Conservation (phyloP, 2,797 vertebrate genomes). For the Rhinoraja longicauda region DNA sequence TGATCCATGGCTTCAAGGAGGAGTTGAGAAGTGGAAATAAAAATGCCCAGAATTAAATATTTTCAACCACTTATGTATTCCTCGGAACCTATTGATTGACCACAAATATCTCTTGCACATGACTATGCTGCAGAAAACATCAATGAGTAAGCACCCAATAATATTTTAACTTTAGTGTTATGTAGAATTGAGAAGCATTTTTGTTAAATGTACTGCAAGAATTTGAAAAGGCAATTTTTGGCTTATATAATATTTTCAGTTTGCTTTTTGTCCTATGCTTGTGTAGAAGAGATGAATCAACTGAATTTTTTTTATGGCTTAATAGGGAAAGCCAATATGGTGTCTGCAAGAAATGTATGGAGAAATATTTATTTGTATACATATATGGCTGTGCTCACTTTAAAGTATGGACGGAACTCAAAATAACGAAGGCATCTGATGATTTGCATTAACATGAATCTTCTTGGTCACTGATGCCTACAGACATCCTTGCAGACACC, state of each 20-base stretch:
- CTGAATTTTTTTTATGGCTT: not conserved
- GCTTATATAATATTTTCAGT: not conserved
- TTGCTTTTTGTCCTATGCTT: not conserved
- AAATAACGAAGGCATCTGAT: not conserved
- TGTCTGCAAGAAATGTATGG: not conserved
- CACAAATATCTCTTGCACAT: not conserved
- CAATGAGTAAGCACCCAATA: slow-evolving; percentile 16
- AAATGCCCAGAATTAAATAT: not conserved
- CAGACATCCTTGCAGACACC: not conserved
- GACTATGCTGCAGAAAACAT: not conserved
- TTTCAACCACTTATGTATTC: not conserved
- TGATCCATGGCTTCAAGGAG: not conserved
- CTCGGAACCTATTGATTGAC: not conserved
- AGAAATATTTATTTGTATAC: not conserved
- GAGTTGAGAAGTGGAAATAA: not conserved
- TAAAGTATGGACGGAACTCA: not conserved
- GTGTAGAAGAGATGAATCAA: not conserved
- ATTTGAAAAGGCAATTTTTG: slow-evolving; percentile 1
- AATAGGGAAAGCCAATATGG: not conserved
- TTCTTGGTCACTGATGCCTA: not conserved
- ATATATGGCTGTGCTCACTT: not conserved
- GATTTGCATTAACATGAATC: not conserved
- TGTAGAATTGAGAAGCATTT: not conserved
- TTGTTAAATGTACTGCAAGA: not conserved
- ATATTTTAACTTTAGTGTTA: slow-evolving; percentile 18